These are phyloP conservation scores for Porphyrio hochstetteri DNA, from an alignment of 2,113 vertebrate genomes.

Conservation along the genomic window DNA sequence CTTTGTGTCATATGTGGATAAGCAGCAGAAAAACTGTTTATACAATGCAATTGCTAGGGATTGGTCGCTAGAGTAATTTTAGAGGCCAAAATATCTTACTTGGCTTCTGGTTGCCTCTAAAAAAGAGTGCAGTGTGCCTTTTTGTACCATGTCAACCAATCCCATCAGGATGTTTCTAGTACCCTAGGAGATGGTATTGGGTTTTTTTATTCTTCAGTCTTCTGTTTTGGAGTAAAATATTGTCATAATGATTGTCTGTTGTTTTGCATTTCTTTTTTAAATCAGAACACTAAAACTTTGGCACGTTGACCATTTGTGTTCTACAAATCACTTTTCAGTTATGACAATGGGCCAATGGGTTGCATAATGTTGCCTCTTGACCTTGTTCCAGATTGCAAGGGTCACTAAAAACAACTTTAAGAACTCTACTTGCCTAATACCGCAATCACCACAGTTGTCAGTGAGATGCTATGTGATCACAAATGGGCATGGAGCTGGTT, in stretches of 20 bases:
- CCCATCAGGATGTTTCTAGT: background rate
- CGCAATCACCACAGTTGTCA: background rate
- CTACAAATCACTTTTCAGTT: background rate
- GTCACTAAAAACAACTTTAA: background rate
- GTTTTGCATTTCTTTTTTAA: background rate
- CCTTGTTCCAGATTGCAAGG: background rate
- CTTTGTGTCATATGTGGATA: background rate
- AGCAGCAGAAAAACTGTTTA: background rate
- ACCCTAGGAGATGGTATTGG: background rate
- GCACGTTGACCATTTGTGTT: background rate
- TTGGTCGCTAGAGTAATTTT: background rate
- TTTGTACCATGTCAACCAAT: background rate
- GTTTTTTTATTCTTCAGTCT: background rate
- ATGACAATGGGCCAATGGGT: background rate
- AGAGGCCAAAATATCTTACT: background rate
- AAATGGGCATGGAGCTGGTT: background rate
- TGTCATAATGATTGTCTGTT: background rate
- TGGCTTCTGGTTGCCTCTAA: background rate
- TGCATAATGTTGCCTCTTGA: background rate
- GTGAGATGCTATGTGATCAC: background rate
- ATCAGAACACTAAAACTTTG: background rate
- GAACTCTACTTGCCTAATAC: background rate
- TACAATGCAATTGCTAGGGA: background rate
- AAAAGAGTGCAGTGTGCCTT: background rate
- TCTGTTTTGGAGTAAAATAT: background rate